Base-by-base conservation (phyloP, 2,888 invertebrate genomes). In the Yponomeuta plumbellus region DNA sequence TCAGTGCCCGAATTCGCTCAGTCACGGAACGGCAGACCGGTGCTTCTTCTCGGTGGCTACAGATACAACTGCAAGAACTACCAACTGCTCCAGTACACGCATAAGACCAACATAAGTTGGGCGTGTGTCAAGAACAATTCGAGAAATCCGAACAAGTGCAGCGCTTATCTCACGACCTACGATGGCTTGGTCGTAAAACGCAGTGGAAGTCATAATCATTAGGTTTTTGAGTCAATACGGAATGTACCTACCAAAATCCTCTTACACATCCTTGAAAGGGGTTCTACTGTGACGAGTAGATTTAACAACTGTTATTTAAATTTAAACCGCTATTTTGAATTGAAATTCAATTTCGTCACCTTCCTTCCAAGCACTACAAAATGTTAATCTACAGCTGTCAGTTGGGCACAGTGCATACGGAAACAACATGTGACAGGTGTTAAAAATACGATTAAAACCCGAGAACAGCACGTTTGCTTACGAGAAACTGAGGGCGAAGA, bases 141-240 rank as follows among this genome's bases (percentile, higher is more conserved):
- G 44, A 52, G 44, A 52, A 52, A 52, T 52, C 44, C 66, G 8
- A 52, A 22, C 23, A 56, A 56, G 11, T 65, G 65, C 23, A 56
- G 23, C 10, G 65, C 65, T 11, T 20, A 57, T 5, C 13, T 65
- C 5, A 57, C 23, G 6, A 65, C 65, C 0, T 23, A 23, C 21
- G 65, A 65, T 10, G 52, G 52, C 52, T 11, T 57, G 4, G 17
- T 65, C 11, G 10, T 26, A 23, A 23, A 26, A 13, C 22, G 10
- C n/a, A 57, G 52, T 8, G 23, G 23, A 13, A 59, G 23, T 21
- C 59, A 59, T 23, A 59, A 59, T 21, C 59, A 59, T 59, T 59
- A 21, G 23, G 22, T 22, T 58, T 13, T 21, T 22, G 23, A 3
- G 22, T 21, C 11, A n/a, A 57, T 11, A n/a, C 20, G 0, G 1